A percentile compares a stretch with the other conserved stretches of the same genome.
Conservation (phyloP, 2,888 invertebrate genomes). For the Calliphora vomitoria region DNA sequence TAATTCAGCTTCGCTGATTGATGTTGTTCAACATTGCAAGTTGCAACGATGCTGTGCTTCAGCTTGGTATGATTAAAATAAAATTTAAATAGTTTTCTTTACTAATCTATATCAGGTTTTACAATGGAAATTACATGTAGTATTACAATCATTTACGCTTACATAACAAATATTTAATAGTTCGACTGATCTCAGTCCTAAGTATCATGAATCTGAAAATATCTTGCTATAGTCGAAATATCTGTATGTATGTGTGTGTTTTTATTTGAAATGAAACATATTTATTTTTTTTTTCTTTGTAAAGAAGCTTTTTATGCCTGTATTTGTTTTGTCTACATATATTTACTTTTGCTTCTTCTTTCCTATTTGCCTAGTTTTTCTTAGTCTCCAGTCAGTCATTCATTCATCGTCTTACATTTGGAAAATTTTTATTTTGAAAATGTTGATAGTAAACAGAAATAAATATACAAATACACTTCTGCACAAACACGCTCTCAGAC, state of each 20-base stretch:
- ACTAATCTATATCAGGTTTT: too few species aligned
- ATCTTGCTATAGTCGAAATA: not conserved
- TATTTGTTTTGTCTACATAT: slow-evolving; percentile 41
- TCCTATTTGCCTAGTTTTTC: not conserved
- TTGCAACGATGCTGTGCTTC: too few species aligned
- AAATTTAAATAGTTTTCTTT: too few species aligned
- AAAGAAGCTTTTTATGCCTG: slow-evolving; percentile 14
- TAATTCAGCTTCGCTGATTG: too few species aligned
- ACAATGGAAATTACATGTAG: not conserved
- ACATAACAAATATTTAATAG: not conserved
- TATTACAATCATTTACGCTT: too few species aligned
- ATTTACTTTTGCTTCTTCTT: not conserved
- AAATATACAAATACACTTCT: slow-evolving; percentile 22
- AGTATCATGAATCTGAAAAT: not conserved
- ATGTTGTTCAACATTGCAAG: too few species aligned
- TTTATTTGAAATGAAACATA: slow-evolving; percentile 6
- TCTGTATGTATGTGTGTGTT: not conserved
- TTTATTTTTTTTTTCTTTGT: slow-evolving; percentile 16
- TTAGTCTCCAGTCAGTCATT: slow-evolving; percentile 2
- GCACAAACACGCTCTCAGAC: slow-evolving; percentile 1
- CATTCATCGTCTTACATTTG: slow-evolving; percentile 17
- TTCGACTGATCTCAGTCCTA: not conserved
- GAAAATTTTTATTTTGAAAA: slow-evolving; percentile 4
- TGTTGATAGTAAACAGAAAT: slow-evolving; percentile 43
- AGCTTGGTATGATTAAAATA: too few species aligned